Evolutionary conservation across 2,888 invertebrate species (phyloP), one percentile per base, ranked within the genome.

Genomic region (Melanargia galathea): DNA sequence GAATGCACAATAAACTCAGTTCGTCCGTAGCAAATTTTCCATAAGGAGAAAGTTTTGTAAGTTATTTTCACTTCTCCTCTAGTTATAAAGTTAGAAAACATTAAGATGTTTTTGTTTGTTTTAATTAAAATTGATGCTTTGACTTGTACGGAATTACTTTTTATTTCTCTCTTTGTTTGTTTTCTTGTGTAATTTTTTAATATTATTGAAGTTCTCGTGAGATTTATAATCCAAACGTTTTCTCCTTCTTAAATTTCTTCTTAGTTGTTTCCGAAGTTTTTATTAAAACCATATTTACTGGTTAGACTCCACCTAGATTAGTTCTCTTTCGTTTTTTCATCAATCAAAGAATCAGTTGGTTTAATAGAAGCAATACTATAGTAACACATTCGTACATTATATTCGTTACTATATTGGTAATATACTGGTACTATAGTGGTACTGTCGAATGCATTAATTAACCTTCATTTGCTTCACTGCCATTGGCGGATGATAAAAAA

Each of bases 81-180:
- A 62, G 62, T 64, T 63, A 58, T 64, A 43, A 68, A 67, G 61
- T 71, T 64, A 60, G 60, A 46, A 52, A 55, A 70, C 63, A 65
- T 70, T 67, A 62, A 57, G 54, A 60, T 64, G 66, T 67, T 67
- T 66, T 66, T 67, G 64, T 62, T 69, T 68, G 59, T 64, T 65
- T 66, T 65, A 66, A 69, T 68, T 70, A 66, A 71, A 68, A 71
- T 66, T 68, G 66, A 71, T 71, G 69, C 57, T 66, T 65, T 62
- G 57, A 64, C 63, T 68, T 61, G 57, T 54, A 49, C 56, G 56
- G 54, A 46, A 62, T 60, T 62, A 63, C 26, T 24, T 45, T 65
- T 65, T 63, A 61, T 74, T 74, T 71, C 61, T 46, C 68, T 68
- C 52, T 62, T 63, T 64, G 56, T 62, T 56, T 48, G 54, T 54